phyloP scores from a whole-genome alignment of 2,797 vertebrate species.

The Sebastes iracundus region DNA sequence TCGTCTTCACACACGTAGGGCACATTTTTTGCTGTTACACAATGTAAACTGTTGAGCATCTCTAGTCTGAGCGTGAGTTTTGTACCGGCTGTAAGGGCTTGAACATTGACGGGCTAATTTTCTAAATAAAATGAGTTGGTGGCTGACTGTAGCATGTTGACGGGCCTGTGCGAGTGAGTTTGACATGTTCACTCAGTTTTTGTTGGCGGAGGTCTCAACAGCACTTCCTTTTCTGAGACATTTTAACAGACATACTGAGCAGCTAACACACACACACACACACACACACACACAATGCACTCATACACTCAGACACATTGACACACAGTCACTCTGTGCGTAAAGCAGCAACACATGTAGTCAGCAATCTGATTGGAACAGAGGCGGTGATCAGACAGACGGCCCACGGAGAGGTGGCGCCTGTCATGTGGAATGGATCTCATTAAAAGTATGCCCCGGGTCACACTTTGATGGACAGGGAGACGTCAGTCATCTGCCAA shows the following conservation, averaged over 20 bases:
- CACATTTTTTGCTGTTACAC: slow-evolving; percentile 12
- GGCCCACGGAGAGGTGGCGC: slow-evolving; percentile 76
- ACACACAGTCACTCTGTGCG: slow-evolving; percentile 18
- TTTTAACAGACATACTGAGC: slow-evolving; percentile 21
- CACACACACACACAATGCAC: background rate
- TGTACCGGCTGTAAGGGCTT: background rate
- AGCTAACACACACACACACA: background rate
- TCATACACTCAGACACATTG: background rate
- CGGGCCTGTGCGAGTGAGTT: slow-evolving; percentile 37
- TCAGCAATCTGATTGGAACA: slow-evolving; percentile 63
- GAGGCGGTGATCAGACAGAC: slow-evolving; percentile 71
- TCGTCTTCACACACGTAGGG: slow-evolving; percentile 8
- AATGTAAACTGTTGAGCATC: slow-evolving; percentile 23
- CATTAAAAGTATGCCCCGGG: slow-evolving; percentile 85
- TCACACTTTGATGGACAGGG: slow-evolving; percentile 85
- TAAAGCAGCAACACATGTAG: slow-evolving; percentile 75
- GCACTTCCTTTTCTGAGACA: slow-evolving; percentile 29
- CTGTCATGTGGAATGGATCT: slow-evolving; percentile 82
- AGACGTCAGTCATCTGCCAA: slow-evolving; percentile 82
- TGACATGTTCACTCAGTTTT: slow-evolving; percentile 58
- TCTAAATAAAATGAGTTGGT: slow-evolving; percentile 46
- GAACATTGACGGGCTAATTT: slow-evolving; percentile 49
- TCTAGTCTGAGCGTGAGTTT: background rate
- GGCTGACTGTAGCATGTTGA: slow-evolving; percentile 41
- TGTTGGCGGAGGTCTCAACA: slow-evolving; percentile 15